phyloP scores from a whole-genome alignment of 2,113 vertebrate genomes.

The Melanostigma gelatinosum region DNA sequence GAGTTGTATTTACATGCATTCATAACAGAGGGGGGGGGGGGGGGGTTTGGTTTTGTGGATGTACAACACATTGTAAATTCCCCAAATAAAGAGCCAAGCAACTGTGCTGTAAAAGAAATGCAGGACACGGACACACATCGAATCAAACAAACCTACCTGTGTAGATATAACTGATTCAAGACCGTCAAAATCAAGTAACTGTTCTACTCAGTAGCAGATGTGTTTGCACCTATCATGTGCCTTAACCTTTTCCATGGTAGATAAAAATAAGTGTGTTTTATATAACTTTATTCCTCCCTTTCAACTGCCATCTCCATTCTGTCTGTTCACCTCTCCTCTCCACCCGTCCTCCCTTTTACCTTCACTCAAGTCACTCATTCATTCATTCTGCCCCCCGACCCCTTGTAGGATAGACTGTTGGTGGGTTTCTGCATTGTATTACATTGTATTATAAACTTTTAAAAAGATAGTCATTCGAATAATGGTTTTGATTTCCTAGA shows the following conservation, averaged over 20 bases:
- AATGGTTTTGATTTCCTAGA: conserved; percentile 85
- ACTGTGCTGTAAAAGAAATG: conserved; percentile 60
- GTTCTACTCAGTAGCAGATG: conserved; percentile 91
- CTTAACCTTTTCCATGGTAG: conserved; percentile 98
- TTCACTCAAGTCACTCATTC: conserved; percentile 47
- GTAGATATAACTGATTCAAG: conserved; percentile 83
- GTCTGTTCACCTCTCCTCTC: conserved; percentile 26
- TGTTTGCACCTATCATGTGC: conserved; percentile 98
- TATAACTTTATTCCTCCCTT: conserved; percentile 80
- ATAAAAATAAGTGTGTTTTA: conserved; percentile 88
- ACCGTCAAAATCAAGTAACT: conserved; percentile 83
- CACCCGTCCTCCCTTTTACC: conserved; percentile 5
- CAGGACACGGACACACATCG: conserved; percentile 51
- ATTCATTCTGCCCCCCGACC: conserved; percentile 34
- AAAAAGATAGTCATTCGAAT: conserved; percentile 76
- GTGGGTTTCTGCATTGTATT: conserved; percentile 90
- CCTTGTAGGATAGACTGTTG: conserved; percentile 87
- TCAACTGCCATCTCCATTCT: conserved; percentile 57
- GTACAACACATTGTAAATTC: conserved; percentile 63
- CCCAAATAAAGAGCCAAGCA: conserved; percentile 53
- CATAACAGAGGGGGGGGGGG: not conserved
- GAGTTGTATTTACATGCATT: conserved; percentile 63
- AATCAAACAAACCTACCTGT: conserved; percentile 78
- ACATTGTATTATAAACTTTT: conserved; percentile 92
- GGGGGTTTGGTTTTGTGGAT: conserved; percentile 50